Conservation (phyloP, 2,113 vertebrate species). For the Gracilinanus agilis region DNA sequence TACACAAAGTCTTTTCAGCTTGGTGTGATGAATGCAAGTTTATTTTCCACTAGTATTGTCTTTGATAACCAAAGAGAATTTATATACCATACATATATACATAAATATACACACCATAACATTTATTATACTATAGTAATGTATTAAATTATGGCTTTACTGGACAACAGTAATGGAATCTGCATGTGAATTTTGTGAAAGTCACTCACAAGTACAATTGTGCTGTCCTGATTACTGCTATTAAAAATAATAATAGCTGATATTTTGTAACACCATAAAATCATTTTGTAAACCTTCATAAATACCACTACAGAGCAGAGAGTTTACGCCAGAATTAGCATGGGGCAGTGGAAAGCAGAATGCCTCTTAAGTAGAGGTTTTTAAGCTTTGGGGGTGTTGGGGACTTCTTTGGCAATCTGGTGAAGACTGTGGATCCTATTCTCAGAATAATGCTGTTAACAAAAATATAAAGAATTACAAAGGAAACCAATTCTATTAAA, state of each 20-base stretch:
- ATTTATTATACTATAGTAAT: not conserved
- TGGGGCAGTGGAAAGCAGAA: not conserved
- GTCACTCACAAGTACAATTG: not conserved
- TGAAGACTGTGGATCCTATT: not conserved
- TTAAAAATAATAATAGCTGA: not conserved
- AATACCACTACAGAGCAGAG: not conserved
- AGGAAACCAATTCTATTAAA: not conserved
- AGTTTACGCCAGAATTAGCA: not conserved
- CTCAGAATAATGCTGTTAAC: not conserved
- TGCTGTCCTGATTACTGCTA: not conserved
- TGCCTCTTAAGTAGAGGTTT: not conserved
- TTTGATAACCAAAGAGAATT: not conserved
- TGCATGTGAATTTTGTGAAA: not conserved
- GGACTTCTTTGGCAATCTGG: not conserved
- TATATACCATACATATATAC: too few relatives aligned
- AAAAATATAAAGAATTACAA: not conserved
- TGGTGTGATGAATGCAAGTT: not conserved
- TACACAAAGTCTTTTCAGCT: not conserved
- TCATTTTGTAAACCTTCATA: not conserved
- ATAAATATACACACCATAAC: too few relatives aligned
- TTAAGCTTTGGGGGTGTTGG: not conserved
- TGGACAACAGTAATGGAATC: not conserved
- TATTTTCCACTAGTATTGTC: not conserved
- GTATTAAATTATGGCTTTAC: not conserved
- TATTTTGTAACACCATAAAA: not conserved